phyloP scores from a whole-genome alignment of 2,888 invertebrate species.

The Cyclophora punctaria region DNA sequence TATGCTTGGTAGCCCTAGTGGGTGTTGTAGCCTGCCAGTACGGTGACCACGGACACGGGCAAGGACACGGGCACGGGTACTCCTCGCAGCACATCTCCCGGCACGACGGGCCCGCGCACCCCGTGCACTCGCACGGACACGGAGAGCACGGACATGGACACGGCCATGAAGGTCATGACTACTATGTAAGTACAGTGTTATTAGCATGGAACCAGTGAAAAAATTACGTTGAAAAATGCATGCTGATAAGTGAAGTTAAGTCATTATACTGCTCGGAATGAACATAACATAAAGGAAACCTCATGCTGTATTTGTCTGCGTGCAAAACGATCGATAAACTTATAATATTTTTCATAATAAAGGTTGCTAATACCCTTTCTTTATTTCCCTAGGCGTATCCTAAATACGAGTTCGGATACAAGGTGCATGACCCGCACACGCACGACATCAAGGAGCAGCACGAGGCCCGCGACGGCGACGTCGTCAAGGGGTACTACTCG shows the following conservation, averaged over 20 bases:
- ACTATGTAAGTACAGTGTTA: slow-evolving; percentile 19
- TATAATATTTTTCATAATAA: too few species aligned
- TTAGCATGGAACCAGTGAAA: background rate
- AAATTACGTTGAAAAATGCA: background rate
- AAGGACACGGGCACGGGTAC: slow-evolving; percentile 27
- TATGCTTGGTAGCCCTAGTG: slow-evolving; percentile 10
- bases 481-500: slow-evolving; percentile 20
- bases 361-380: too few species aligned
- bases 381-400: slow-evolving; percentile 16
- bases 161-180: slow-evolving; percentile 22
- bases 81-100: slow-evolving; percentile 31
- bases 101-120: slow-evolving; percentile 27
- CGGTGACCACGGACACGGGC: slow-evolving; percentile 39
- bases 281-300: background rate
- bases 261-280: background rate
- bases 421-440: slow-evolving; percentile 53
- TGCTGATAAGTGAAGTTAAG: too few species aligned
- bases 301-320: background rate
- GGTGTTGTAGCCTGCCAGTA: slow-evolving; percentile 20
- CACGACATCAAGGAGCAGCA: slow-evolving; percentile 47
- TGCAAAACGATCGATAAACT: too few species aligned
- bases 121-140: slow-evolving; percentile 7
- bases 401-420: slow-evolving; percentile 40
- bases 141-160: slow-evolving; percentile 4
- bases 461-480: slow-evolving; percentile 46